phyloP scores from a whole-genome alignment of 2,797 vertebrate species.

The Thalassophryne amazonica region DNA sequence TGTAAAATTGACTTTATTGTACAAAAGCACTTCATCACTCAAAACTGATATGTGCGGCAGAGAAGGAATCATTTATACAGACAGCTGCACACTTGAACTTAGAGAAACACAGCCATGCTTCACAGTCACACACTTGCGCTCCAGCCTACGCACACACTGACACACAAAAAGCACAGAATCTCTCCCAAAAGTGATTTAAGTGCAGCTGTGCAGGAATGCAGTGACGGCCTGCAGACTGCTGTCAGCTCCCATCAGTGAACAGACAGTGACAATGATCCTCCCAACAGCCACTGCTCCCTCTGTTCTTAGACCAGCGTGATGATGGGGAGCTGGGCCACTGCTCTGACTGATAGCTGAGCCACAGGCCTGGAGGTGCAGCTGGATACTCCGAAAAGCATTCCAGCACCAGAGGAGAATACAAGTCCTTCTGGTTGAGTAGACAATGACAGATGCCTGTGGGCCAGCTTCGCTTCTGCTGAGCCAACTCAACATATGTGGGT shows the following conservation, averaged over 20 bases:
- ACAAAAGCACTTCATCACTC: slow-evolving; percentile 42
- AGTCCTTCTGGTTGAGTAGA: slow-evolving; percentile 17
- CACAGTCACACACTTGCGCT: not conserved
- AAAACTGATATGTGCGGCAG: slow-evolving; percentile 25
- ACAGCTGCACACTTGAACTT: not conserved
- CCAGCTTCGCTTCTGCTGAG: slow-evolving; percentile 4
- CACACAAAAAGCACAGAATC: slow-evolving; percentile 7
- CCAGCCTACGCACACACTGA: slow-evolving; percentile 1
- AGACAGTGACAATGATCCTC: slow-evolving; percentile 28
- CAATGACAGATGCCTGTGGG: slow-evolving; percentile 16
- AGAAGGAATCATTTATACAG: slow-evolving; percentile 28
- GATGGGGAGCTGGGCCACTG: slow-evolving; percentile 5
- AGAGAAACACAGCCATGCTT: slow-evolving; percentile 10
- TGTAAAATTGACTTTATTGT: slow-evolving; percentile 35
- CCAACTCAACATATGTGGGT: slow-evolving; percentile 27
- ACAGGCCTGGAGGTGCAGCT: slow-evolving; percentile 28
- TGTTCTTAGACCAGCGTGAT: slow-evolving; percentile 18
- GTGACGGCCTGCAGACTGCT: slow-evolving; percentile 47
- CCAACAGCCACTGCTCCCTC: slow-evolving; percentile 7
- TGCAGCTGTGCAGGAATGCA: slow-evolving; percentile 44
- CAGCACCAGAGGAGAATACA: slow-evolving; percentile 26
- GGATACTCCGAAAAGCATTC: slow-evolving; percentile 47
- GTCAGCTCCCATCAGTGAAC: slow-evolving; percentile 47
- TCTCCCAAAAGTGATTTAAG: slow-evolving; percentile 37
- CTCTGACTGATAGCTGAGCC: slow-evolving; percentile 52